Evolutionary conservation across 2,113 vertebrate species (phyloP).

Genomic region (Arvicanthis niloticus): DNA sequence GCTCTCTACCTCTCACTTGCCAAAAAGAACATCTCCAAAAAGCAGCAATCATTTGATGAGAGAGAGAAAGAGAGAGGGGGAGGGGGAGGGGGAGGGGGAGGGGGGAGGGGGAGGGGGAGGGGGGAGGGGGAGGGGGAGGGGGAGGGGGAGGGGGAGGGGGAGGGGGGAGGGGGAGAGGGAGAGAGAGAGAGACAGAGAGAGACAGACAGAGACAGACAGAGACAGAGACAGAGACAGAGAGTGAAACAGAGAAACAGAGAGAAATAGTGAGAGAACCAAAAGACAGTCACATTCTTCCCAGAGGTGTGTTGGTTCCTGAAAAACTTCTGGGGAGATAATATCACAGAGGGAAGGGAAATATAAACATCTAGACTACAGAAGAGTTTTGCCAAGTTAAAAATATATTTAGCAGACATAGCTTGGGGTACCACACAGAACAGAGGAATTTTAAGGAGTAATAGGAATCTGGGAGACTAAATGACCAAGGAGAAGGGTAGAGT

Average conservation of each 20-base stretch:
- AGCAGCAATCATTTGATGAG: not conserved
- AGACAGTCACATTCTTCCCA: constrained; percentile 26
- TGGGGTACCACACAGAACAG: constrained; percentile 66
- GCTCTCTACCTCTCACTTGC: not conserved
- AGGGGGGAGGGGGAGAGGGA: not conserved
- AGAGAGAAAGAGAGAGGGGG: not conserved
- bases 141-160: too few species aligned
- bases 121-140: too few species aligned
- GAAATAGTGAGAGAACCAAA: not conserved
- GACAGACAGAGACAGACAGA: not conserved
- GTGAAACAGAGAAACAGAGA: not conserved
- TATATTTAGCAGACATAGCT: constrained; percentile 64
- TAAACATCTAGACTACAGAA: constrained; percentile 52
- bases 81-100: too few species aligned
- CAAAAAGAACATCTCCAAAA: not conserved
- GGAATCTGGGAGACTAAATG: not conserved
- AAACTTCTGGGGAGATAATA: constrained; percentile 43
- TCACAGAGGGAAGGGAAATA: constrained; percentile 26
- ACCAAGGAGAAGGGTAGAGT: not conserved
- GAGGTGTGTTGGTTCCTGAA: not conserved
- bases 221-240: not conserved
- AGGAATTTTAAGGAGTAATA: not conserved
- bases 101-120: too few species aligned
- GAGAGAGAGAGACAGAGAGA: not conserved
- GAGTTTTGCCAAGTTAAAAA: constrained; percentile 70